These are phyloP conservation scores for Thymelicus acteon DNA, from an alignment of 2,888 invertebrate genomes.

Conservation along the genomic window DNA sequence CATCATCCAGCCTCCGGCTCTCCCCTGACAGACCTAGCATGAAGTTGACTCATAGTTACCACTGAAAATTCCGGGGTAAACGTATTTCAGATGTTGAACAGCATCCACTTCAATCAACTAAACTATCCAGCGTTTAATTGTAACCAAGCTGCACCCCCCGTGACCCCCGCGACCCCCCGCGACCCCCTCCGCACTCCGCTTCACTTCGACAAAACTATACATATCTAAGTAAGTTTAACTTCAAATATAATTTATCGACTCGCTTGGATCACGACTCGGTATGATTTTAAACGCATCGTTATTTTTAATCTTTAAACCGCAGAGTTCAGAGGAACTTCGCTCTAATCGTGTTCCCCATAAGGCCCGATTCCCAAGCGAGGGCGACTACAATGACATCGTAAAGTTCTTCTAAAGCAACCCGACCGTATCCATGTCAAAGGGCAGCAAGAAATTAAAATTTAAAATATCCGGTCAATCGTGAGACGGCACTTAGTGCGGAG, in stretches of 20 bases:
- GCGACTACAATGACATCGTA: slow-evolving; percentile 16
- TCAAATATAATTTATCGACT: slow-evolving; percentile 11
- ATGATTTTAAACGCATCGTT: slow-evolving; percentile 6
- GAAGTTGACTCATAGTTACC: too few relatives aligned
- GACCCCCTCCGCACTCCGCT: background rate
- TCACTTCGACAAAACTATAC: background rate
- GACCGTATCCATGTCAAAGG: slow-evolving; percentile 38
- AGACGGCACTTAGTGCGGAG: background rate
- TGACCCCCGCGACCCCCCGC: too few relatives aligned
- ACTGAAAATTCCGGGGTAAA: too few relatives aligned
- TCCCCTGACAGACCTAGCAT: too few relatives aligned
- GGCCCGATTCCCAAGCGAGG: background rate
- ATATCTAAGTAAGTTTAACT: background rate
- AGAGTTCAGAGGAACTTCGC: background rate
- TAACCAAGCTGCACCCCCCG: too few relatives aligned
- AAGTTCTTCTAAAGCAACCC: slow-evolving; percentile 24
- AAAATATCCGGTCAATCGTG: slow-evolving; percentile 27
- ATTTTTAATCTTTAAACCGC: slow-evolving; percentile 5
- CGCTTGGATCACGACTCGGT: slow-evolving; percentile 12
- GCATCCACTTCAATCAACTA: too few relatives aligned
- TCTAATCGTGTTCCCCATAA: background rate
- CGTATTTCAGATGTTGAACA: too few relatives aligned
- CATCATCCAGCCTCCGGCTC: too few relatives aligned
- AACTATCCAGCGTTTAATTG: too few relatives aligned
- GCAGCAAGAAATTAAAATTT: slow-evolving; percentile 28